Evolutionary conservation across 2,797 vertebrate genomes (phyloP), one percentile per base, ranked within the genome.

Genomic region (Syngnathus acus): DNA sequence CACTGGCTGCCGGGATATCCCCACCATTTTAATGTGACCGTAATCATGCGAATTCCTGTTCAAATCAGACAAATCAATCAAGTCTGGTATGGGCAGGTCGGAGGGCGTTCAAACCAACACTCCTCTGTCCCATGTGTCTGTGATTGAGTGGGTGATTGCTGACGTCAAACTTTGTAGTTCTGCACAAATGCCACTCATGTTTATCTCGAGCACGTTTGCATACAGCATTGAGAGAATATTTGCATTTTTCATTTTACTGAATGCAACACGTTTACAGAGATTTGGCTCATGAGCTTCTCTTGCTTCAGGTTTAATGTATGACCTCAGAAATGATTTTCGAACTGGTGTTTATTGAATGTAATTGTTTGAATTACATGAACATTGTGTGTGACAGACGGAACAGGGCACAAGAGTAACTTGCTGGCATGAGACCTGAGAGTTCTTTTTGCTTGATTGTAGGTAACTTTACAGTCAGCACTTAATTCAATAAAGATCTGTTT

Each of bases 401-500:
- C 67, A 65, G 43, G 68, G 58, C 61, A 67, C 53, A 77, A 70
- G 43, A 65, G 59, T 79, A 68, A 79, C 65, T 68, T 77, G 70
- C 73, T 82, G 79, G 78, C 77, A 21, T 48, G 10, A 72, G 77
- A 85, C 64, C 76, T 75, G 72, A 82, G 72, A 66, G 57, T 21
- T 65, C 37, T 53, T 51, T 32, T 32, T 38, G 64, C 45, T 69
- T 68, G 75, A 81, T 75, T 75, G 75, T 72, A 78, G 78, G 75
- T 76, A 82, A 72, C 70, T 74, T 82, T 75, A 76, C 72, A 76
- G 82, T 78, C 66, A 73, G 71, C 66, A 79, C 79, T 75, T 87
- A 87, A 89, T 87, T 86, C 76, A 86, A 88, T 87, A 88, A 86
- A 82, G 82, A 67, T 86, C 69, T 66, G 64, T 79, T 89, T 86